Base-by-base conservation (phyloP, 1,140 invertebrate genomes). In the Planococcus citri region DNA sequence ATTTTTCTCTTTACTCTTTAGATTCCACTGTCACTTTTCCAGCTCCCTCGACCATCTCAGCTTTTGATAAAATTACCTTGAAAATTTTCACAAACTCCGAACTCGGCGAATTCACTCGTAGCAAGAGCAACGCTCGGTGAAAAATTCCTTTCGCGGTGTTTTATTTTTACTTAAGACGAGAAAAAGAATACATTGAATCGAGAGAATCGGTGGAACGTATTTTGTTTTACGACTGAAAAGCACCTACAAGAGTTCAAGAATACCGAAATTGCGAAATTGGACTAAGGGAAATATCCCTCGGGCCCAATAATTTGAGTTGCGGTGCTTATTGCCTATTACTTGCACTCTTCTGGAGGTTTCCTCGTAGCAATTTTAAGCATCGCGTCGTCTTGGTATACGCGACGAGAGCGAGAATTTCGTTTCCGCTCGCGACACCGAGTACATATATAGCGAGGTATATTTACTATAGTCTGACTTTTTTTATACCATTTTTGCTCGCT, bases 141-240 rank as follows among this genome's bases (percentile, higher is more conserved):
- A n/a, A n/a, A n/a, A n/a, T n/a, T n/a, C n/a, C n/a, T n/a, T n/a
- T n/a, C n/a, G n/a, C n/a, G n/a, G n/a, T n/a, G n/a, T n/a, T n/a
- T n/a, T n/a, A n/a, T n/a, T n/a, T n/a, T n/a, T n/a, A n/a, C n/a
- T n/a, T n/a, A n/a, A 14, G 33, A 14, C 33, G 6, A 6, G 41
- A 51, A 51, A 51, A 51, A 51, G n/a, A 51, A 51, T 24, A 64
- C 60, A 64, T 64, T 25, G 10, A 64, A 64, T 64, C 60, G n/a
- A n/a, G 60, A 24, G 60, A 24, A 12, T 25, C 22, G 8, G 6
- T 20, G 17, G 8, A 64, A 64, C 60, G 60, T 64, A 64, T 64
- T 64, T 64, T 27, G 60, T 64, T 64, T 64, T 64, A 64, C 60
- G 60, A 64, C 60, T 21, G 25, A 64, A 64, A 64, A 64, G 60